Evolutionary conservation across 1,140 invertebrate genomes (phyloP), one percentile per base, ranked within the genome.

Genomic region (Ridgeia piscesae): DNA sequence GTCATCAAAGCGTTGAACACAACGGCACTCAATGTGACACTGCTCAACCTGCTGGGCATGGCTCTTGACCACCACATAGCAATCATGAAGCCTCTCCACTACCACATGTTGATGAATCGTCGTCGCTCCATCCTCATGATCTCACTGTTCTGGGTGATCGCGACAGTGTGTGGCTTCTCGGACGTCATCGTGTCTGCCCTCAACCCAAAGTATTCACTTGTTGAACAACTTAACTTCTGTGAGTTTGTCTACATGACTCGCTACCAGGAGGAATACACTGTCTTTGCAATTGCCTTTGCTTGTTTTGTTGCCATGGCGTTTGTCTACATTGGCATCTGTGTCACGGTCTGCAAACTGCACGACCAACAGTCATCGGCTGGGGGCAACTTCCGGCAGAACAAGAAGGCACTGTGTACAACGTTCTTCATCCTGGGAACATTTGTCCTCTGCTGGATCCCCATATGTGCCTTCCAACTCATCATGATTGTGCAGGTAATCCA

Each of bases 21-120:
- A 6, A 94, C 93, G 89, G 94, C 94, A 9, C 93, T 94, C 88
- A 91, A 94, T 21, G 97, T 97, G 17, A 97, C 97, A 0, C 96
- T 97, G 1, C 95, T 96, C 11, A 97, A 98, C 94, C 96, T 98
- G 8, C 94, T 97, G 27, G 97, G 97, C 1, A 96, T 98, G 48
- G 97, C 97, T 8, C 94, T 97, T 33, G 97, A 97, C 94, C 97
- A 98, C 94, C 98, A 98, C 95, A 97, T 98, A 93, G 98, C 98
- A 0, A 98, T 99, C 48, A 97, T 98, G 8, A 97, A 98, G 95
- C 98, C 98, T 0, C 96, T 98, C 34, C 97, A 98, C n/a, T 98
- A 98, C 95, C 97, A 98, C 93, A 97, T 97, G 31, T 97, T 97
- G 48, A 93, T 95, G 92, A 94, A 92, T 58, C 95, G 96, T 50